Base-by-base conservation (phyloP, 2,113 vertebrate genomes). In the Seriola rivoliana region DNA sequence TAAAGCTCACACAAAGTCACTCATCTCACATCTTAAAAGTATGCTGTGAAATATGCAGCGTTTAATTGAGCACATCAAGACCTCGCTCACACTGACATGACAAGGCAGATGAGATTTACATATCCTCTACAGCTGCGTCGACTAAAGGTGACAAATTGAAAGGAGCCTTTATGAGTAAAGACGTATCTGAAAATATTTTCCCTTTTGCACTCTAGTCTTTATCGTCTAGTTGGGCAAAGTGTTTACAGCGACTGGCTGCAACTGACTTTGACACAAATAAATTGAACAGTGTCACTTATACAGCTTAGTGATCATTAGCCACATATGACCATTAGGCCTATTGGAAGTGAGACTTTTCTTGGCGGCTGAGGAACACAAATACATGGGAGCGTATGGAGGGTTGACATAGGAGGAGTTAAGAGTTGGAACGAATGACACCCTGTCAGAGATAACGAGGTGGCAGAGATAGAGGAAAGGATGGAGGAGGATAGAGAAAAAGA, bases 401-500 rank as follows among this genome's bases (percentile, higher is more conserved):
- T 76, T 87, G 94, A 95, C 90, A 93, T 70, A 87, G 91, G 92
- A 90, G 90, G 88, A 92, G 92, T 90, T 29, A 89, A 90, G 88
- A 89, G 89, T 86, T 76, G 90, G 89, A 92, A 90, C 89, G 85
- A 92, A 77, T 91, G 93, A 95, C 93, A 94, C 86, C 85, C 91
- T 92, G 91, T 94, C 93, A 95, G 93, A 92, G 93, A 95, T 94
- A 95, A 94, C 91, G 93, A 95, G 94, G 91, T 94, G 91, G 93
- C 91, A 92, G 92, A 89, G 92, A 89, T 85, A 92, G 89, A 91
- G 88, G 84, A 88, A 92, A 67, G 89, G 81, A 94, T 92, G 92
- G 93, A 93, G 91, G 90, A 91, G 85, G 90, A 91, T 82, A 66
- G 87, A 83, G 83, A 87, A 80, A 90, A 59, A 85, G 76, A 87